Percentiles rank a stretch among this genome's conserved stretches.
Evolutionary conservation across 2,888 invertebrate genomes (phyloP).

Genomic region (Noctua janthe): DNA sequence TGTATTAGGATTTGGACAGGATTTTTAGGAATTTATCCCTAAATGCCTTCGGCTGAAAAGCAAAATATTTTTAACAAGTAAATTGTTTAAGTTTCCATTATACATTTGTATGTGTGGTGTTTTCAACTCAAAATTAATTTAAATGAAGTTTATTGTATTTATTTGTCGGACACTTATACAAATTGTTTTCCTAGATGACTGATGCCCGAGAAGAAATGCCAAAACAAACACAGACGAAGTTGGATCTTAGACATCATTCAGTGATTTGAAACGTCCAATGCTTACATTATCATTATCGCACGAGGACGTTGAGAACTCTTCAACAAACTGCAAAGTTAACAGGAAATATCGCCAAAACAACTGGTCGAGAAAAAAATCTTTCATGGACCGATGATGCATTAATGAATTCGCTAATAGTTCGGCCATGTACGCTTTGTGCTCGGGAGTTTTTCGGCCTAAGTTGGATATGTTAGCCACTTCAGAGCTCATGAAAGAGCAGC

Average conservation of each 20-base stretch:
- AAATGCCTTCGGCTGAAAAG: background rate
- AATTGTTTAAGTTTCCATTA: background rate
- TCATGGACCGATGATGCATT: background rate
- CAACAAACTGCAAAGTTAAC: slow-evolving; percentile 6
- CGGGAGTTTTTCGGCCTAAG: too few species aligned
- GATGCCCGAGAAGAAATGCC: background rate
- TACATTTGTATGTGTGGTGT: background rate
- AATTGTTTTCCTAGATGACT: too few species aligned
- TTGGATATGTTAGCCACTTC: too few species aligned
- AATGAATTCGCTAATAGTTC: too few species aligned
- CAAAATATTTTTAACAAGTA: background rate
- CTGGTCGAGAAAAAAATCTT: background rate
- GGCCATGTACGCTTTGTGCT: too few species aligned
- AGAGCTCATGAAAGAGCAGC: too few species aligned
- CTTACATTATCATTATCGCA: too few species aligned
- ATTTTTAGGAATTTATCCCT: background rate
- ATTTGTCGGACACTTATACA: background rate
- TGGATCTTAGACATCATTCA: background rate
- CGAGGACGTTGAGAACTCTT: background rate
- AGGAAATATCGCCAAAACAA: background rate
- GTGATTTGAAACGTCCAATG: too few species aligned
- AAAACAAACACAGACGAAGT: background rate
- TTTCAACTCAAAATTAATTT: background rate
- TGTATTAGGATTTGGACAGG: background rate
- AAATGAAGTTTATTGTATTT: background rate